phyloP scores from a whole-genome alignment of 1,140 invertebrate species.

The Scylla paramamosain region DNA sequence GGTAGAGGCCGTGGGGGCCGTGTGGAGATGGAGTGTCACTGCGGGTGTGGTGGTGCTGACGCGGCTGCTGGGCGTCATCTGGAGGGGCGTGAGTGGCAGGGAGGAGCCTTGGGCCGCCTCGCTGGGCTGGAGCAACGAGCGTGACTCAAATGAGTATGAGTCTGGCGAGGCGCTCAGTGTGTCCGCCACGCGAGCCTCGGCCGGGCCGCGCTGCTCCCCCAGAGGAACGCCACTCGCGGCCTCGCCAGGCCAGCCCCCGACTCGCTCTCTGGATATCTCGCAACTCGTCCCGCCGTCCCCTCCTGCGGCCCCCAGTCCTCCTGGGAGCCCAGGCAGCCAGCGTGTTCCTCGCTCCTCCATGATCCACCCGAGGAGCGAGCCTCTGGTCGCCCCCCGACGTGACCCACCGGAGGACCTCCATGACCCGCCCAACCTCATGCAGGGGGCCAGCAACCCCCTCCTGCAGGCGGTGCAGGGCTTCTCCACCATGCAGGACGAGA shows the following conservation, averaged over 20 bases:
- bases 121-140: constrained; percentile 52
- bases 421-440: neutral
- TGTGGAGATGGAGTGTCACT: constrained; percentile 54
- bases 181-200: constrained; percentile 62
- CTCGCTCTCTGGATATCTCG: constrained; percentile 19
- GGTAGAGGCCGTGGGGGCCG: neutral
- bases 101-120: constrained; percentile 55
- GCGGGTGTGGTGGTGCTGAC: constrained; percentile 63
- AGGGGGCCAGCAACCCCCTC: constrained; percentile 14
- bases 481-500: constrained; percentile 67
- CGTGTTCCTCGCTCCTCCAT: constrained; percentile 67
- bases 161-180: constrained; percentile 68
- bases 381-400: neutral
- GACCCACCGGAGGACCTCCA: neutral
- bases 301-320: neutral
- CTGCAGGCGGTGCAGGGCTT: constrained; percentile 68
- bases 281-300: neutral
- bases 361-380: constrained; percentile 63
- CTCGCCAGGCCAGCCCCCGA: constrained; percentile 34
- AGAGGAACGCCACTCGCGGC: constrained; percentile 57
- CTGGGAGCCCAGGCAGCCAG: neutral
- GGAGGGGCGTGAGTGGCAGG: constrained; percentile 59
- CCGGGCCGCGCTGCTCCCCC: constrained; percentile 62
- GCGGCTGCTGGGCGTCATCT: constrained; percentile 46
- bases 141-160: constrained; percentile 61